phyloP scores from a whole-genome alignment of 2,797 vertebrate genomes.

The Pogoniulus pusillus region DNA sequence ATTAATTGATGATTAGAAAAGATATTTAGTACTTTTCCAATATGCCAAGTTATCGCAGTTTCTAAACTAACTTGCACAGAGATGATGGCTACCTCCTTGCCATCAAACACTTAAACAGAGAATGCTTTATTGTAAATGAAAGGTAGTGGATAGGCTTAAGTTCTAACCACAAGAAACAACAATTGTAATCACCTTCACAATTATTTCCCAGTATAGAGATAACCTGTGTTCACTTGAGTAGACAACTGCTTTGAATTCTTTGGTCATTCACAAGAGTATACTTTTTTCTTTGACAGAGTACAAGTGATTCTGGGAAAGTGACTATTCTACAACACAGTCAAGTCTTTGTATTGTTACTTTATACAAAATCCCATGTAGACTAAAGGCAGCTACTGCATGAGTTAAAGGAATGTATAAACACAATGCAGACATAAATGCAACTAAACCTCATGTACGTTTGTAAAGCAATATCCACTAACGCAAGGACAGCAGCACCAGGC shows the following conservation, averaged over 20 bases:
- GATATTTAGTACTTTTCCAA: neutral
- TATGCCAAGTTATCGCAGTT: neutral
- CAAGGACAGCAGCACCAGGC: neutral
- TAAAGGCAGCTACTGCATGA: neutral
- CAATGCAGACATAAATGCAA: neutral
- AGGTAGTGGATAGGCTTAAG: neutral
- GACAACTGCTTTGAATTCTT: neutral
- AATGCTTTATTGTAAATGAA: neutral
- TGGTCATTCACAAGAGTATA: neutral
- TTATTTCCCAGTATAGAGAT: neutral
- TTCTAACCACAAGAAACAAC: neutral
- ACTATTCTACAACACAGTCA: neutral
- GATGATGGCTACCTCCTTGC: neutral
- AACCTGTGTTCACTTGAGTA: neutral
- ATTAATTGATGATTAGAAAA: neutral
- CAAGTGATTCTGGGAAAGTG: neutral
- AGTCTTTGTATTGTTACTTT: neutral
- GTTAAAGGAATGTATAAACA: neutral
- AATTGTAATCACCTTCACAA: neutral
- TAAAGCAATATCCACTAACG: neutral
- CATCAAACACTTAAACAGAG: neutral
- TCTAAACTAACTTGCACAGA: neutral
- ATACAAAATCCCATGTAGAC: neutral
- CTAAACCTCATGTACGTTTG: neutral
- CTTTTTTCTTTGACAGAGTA: neutral